A percentile compares a stretch with the other conserved stretches of the same genome.
phyloP scores from a whole-genome alignment of 1,140 invertebrate species.

The Tetragonula clypearis region DNA sequence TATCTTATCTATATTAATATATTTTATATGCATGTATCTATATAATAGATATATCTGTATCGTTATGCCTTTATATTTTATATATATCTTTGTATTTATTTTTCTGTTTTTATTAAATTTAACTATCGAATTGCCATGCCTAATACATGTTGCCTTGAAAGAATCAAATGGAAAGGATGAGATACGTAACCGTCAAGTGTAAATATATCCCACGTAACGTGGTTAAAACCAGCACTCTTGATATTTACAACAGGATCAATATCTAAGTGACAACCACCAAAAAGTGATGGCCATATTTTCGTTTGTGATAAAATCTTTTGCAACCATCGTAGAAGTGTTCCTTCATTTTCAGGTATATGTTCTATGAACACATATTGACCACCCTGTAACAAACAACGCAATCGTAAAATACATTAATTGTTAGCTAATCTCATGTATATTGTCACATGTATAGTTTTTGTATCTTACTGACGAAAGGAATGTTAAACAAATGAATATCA shows the following conservation, averaged over 20 bases:
- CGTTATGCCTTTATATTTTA: not conserved
- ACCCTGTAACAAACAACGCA: conserved; percentile 62
- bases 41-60: not conserved
- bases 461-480: not conserved
- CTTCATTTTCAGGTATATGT: conserved; percentile 71
- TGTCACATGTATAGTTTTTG: not conserved
- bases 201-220: conserved; percentile 65
- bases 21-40: not conserved
- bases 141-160: conserved; percentile 72
- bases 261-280: conserved; percentile 73
- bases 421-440: no score
- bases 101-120: not conserved
- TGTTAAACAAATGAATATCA: not conserved
- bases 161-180: conserved; percentile 67
- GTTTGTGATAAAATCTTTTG: conserved; percentile 72
- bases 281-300: conserved; percentile 74
- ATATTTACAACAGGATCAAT: conserved; percentile 68
- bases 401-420: no score
- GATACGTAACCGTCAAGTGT: conserved; percentile 72
- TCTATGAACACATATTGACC: conserved; percentile 77
- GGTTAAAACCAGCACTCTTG: conserved; percentile 68
- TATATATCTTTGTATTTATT: not conserved
- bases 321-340: conserved; percentile 65
- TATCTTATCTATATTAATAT: no score
- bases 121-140: conserved; percentile 72